Base-by-base conservation (phyloP, 2,797 vertebrate species). In the Phyllotis vaccarum region DNA sequence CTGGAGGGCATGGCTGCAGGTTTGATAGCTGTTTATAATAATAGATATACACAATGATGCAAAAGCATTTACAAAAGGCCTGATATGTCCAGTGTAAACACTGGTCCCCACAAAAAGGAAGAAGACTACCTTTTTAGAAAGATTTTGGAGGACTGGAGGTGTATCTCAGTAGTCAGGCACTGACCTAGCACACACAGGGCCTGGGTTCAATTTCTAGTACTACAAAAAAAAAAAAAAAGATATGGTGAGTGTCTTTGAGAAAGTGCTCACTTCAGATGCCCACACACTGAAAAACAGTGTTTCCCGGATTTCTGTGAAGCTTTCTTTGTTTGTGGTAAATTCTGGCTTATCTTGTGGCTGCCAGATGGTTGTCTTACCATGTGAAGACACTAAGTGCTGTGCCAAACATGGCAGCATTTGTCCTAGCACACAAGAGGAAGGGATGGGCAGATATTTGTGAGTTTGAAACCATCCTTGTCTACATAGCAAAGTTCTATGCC, bases 61-160 rank as follows among this genome's bases (percentile, higher is more conserved):
- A 68, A 68, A 83, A 70, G n/a, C 49, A 52, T 70, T 90, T 75
- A 37, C 79, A 75, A 90, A 86, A 86, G 60, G 81, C 81, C 68
- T 62, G 7, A 31, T 49, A 31, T 83, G 60, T 93, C 90, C 89
- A 8, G 13, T 87, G 54, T 31, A 85, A 92, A 78, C 37, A 74
- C 87, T 85, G n/a, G 46, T 52, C 4, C 64, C 56, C 52, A 52
- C 58, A 72, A 79, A 85, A 80, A 62, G 22, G 10, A 58, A 78
- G 8, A 40, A 6, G 52, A 83, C 94, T 70, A 37, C 11, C 49
- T n/a, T 96, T 95, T 86, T 74, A 34, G 95, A 96, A 95, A 85
- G 43, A 78, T 34, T 66, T n/a, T 34, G 1, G 22, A 90, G 58
- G 58, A 12, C 17, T 31, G 29, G 56, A 22, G n/a, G 29, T 27